A percentile compares a stretch with the other conserved stretches of the same genome.
Evolutionary conservation across 2,113 vertebrate species (phyloP).

Genomic region (Pteronura brasiliensis): DNA sequence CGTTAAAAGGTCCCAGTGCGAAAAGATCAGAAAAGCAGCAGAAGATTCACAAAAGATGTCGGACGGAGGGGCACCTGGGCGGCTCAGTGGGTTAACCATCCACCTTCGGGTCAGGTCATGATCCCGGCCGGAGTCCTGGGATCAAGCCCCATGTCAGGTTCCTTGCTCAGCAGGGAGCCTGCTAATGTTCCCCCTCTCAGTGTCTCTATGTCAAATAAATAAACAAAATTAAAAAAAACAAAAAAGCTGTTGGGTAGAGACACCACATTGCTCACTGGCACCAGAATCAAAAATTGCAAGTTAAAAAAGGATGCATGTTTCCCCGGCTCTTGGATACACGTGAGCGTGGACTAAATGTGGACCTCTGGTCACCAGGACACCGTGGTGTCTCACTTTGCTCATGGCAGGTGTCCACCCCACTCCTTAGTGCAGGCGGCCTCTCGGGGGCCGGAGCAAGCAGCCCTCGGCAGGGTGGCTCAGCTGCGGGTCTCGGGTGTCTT

Average conservation of each 20-base stretch:
- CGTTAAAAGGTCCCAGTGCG: background rate
- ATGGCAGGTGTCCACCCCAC: background rate
- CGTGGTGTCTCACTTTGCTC: background rate
- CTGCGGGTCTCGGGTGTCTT: background rate
- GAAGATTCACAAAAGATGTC: background rate
- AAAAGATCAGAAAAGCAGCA: background rate
- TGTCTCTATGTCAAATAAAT: no score
- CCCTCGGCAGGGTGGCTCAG: background rate
- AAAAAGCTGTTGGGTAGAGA: background rate
- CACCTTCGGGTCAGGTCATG: no score
- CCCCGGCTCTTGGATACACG: no score
- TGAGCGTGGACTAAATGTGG: rapidly evolving
- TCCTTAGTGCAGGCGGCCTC: no score
- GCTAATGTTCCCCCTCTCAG: no score
- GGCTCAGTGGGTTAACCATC: no score
- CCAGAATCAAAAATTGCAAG: rapidly evolving
- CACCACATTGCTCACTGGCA: no score
- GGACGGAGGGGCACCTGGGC: no score
- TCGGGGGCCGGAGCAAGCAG: background rate
- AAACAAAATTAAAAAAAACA: no score
- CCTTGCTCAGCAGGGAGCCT: no score
- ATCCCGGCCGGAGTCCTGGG: no score
- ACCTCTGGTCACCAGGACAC: background rate
- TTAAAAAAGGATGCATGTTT: rapidly evolving
- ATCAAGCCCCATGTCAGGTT: no score